Percentiles rank a stretch among this genome's conserved stretches.
phyloP scores from a whole-genome alignment of 2,113 vertebrate species.

The Speoplatyrhinus poulsoni region DNA sequence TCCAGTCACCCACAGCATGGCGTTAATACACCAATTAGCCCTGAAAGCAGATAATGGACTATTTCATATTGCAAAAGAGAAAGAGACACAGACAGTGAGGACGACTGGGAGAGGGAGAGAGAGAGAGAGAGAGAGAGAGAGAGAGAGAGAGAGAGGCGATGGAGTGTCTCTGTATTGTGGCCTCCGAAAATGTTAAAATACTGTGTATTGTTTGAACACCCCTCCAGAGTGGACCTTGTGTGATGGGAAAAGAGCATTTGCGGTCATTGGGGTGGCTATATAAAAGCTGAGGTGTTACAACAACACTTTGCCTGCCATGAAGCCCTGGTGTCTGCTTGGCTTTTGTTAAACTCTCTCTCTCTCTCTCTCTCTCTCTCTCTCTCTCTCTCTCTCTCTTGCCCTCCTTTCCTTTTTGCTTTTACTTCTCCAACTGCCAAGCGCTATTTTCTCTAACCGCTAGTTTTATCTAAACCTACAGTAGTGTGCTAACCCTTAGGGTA shows the following conservation, averaged over 20 bases:
- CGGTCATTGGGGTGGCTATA: conserved; percentile 54
- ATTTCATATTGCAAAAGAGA: conserved; percentile 74
- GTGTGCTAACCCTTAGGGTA: conserved; percentile 20
- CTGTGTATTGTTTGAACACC: conserved; percentile 53
- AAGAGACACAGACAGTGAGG: conserved; percentile 43
- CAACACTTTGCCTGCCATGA: conserved; percentile 52
- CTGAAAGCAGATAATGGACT: conserved; percentile 83
- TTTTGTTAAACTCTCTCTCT: conserved; percentile 53
- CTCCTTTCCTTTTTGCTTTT: conserved; percentile 41
- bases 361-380: conserved; percentile 53
- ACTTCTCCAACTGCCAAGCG: conserved; percentile 29
- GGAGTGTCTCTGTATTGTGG: conserved; percentile 50
- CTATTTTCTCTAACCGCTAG: conserved; percentile 25
- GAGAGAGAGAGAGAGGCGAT: conserved; percentile 25
- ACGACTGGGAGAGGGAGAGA: conserved; percentile 24
- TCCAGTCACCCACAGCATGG: conserved; percentile 77
- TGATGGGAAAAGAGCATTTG: conserved; percentile 46
- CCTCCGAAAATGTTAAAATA: conserved; percentile 61
- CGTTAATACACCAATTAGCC: conserved; percentile 83
- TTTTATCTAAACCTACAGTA: conserved; percentile 46
- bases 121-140: conserved; percentile 51
- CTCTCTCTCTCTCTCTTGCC: conserved; percentile 50
- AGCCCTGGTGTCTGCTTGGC: conserved; percentile 53
- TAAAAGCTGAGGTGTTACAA: conserved; percentile 64
- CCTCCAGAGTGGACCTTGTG: conserved; percentile 46